Evolutionary conservation across 2,113 vertebrate species (phyloP).

Genomic region (human): DNA sequence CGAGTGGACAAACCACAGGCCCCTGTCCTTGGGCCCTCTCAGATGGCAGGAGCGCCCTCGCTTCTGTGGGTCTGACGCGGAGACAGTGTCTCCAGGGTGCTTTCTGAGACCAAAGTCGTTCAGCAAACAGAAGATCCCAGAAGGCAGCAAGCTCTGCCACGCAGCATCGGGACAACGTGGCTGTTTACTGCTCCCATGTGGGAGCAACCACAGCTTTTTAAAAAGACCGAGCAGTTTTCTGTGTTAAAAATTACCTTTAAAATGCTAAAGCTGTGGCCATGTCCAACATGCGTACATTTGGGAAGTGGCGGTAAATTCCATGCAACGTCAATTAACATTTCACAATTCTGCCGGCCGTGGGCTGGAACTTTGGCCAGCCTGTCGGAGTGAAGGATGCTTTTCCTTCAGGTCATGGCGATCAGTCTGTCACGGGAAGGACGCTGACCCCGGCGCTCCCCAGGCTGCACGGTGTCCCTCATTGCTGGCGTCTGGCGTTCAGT

Average conservation of each 20-base stretch:
- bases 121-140: accelerated
- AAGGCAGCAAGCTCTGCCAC: accelerated
- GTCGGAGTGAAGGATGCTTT: accelerated
- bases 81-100: neutral
- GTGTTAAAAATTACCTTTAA: neutral
- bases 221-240: neutral
- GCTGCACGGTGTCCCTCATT: accelerated
- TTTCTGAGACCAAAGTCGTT: accelerated
- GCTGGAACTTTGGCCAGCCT: neutral
- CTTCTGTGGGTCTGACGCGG: accelerated
- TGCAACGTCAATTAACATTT: neutral
- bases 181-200: accelerated
- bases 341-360: accelerated
- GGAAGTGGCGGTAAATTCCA: neutral
- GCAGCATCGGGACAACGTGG: accelerated
- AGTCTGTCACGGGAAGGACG: accelerated
- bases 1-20: accelerated
- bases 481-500: constrained; percentile 61
- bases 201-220: neutral
- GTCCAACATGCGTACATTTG: neutral
- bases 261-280: neutral
- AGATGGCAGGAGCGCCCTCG: accelerated
- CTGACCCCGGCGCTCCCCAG: neutral
- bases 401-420: accelerated
- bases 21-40: neutral